Conservation (phyloP, 2,888 invertebrate genomes). For the Candidula unifasciata region DNA sequence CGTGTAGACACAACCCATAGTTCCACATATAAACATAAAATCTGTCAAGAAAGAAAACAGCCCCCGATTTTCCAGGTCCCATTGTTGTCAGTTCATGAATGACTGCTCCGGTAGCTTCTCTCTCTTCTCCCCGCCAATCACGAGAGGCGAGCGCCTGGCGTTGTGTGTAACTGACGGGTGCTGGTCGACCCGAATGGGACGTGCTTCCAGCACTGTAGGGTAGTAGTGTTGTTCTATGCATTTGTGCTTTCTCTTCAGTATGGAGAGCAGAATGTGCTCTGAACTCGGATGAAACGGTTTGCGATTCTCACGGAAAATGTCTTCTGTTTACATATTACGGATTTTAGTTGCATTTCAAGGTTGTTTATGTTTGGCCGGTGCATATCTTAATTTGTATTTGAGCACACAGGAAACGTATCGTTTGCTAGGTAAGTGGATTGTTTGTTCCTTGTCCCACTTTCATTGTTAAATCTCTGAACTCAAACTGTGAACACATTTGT, state of each 20-base stretch:
- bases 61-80: no score
- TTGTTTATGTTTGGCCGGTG: constrained; percentile 59
- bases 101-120: neutral
- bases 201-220: constrained; percentile 5
- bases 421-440: constrained; percentile 67
- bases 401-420: constrained; percentile 67
- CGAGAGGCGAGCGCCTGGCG: constrained; percentile 19
- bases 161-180: constrained; percentile 34
- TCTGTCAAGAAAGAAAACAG: no score
- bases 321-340: constrained; percentile 52
- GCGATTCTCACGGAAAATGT: constrained; percentile 45
- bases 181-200: constrained; percentile 40
- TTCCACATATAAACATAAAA: no score
- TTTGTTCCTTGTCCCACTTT: constrained; percentile 33
- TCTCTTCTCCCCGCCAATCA: constrained; percentile 2
- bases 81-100: neutral
- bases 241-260: constrained; percentile 29
- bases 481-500: neutral
- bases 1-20: no score
- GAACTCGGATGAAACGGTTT: constrained; percentile 45
- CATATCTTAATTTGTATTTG: constrained; percentile 69
- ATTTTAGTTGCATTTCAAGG: constrained; percentile 58
- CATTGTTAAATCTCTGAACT: neutral
- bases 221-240: neutral
- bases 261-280: constrained; percentile 46